A percentile compares a stretch with the other conserved stretches of the same genome.
Conservation (phyloP, 2,888 invertebrate genomes). For the Orthonychiurus folsomi region DNA sequence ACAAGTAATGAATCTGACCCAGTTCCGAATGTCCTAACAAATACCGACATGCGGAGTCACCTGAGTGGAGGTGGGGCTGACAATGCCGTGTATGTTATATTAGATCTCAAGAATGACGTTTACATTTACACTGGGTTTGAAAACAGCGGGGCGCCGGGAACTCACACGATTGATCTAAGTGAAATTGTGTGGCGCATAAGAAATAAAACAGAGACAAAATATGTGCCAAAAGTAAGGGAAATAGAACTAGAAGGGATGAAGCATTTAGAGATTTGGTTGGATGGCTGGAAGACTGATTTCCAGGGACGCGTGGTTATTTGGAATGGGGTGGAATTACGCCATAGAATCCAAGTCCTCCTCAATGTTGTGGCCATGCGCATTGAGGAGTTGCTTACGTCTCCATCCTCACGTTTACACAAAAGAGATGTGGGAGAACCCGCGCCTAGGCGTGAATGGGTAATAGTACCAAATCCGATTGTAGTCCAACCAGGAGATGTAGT, state of each 20-base stretch:
- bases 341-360: not conserved
- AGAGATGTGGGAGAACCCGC: not conserved
- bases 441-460: not conserved
- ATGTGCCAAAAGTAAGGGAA: not conserved
- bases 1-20: not conserved
- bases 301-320: not conserved
- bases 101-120: slow-evolving; percentile 3
- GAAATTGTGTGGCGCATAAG: not conserved
- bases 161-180: not conserved
- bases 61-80: slow-evolving; percentile 4
- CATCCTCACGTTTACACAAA: not conserved
- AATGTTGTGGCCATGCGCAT: slow-evolving; percentile 3
- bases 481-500: not conserved
- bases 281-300: not conserved
- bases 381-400: not conserved
- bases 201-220: not conserved
- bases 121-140: slow-evolving; percentile 9
- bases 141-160: not conserved
- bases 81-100: slow-evolving; percentile 1
- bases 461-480: not conserved
- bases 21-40: not conserved
- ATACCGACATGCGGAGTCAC: slow-evolving; percentile 6
- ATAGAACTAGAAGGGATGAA: not conserved
- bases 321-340: not conserved
- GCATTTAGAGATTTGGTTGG: not conserved